Evolutionary conservation across 2,797 vertebrate species (phyloP).

Genomic region (Rachycentron canadum): DNA sequence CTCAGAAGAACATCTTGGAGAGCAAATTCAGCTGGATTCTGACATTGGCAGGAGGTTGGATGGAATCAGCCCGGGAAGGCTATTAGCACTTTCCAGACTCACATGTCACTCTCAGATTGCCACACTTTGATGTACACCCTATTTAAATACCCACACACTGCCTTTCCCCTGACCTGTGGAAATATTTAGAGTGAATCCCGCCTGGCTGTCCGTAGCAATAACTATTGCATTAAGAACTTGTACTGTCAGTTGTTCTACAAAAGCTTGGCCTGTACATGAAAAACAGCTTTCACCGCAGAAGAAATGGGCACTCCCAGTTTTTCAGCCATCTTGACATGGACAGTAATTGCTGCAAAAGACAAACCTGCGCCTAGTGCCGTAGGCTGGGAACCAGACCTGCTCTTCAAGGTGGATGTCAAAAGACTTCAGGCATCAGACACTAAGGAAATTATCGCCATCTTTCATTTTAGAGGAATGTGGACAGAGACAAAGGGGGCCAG

Average conservation of each 20-base stretch:
- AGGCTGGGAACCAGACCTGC: constrained; percentile 65
- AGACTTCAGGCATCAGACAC: constrained; percentile 66
- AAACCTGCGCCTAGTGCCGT: constrained; percentile 45
- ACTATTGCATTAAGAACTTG: constrained; percentile 44
- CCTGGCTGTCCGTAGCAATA: constrained; percentile 50
- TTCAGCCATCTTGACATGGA: constrained; percentile 61
- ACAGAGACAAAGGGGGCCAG: constrained; percentile 72
- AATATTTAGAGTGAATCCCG: constrained; percentile 68
- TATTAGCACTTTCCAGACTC: constrained; percentile 78
- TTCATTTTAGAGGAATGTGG: constrained; percentile 80
- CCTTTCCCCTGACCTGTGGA: constrained; percentile 71
- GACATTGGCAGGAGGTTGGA: constrained; percentile 78
- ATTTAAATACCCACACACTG: constrained; percentile 67
- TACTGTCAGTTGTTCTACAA: constrained; percentile 57
- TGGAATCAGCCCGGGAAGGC: constrained; percentile 75
- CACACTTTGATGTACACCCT: constrained; percentile 71
- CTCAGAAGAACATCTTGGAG: constrained; percentile 83
- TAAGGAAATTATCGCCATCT: constrained; percentile 73
- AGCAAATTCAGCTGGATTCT: constrained; percentile 84
- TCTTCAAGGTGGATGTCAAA: constrained; percentile 74
- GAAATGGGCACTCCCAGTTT: constrained; percentile 56
- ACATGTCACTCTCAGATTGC: constrained; percentile 74
- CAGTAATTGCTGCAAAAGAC: constrained; percentile 62
- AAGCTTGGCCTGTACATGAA: constrained; percentile 50
- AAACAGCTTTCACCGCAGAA: constrained; percentile 47